These are phyloP conservation scores for Sphaerodactylus townsendi DNA, from an alignment of 2,113 vertebrate species.

Conservation along the genomic window DNA sequence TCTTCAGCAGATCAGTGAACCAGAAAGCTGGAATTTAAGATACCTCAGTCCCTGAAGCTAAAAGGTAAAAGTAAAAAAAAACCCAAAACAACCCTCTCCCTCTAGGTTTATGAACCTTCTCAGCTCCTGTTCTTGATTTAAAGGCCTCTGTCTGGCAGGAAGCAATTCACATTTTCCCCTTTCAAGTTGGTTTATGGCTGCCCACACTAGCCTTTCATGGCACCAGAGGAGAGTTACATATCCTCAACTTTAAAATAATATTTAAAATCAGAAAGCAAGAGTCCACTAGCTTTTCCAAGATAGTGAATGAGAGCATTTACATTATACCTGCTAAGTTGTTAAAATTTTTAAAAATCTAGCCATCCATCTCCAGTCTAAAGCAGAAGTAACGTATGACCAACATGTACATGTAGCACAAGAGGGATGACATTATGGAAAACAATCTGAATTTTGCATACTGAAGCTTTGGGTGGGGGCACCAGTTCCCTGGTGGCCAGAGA, in stretches of 20 bases:
- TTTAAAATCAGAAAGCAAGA: slow-evolving; percentile 51
- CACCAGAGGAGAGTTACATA: slow-evolving; percentile 50
- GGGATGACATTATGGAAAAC: neutral
- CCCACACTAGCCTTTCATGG: slow-evolving; percentile 44
- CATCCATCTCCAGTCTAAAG: neutral
- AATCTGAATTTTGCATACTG: neutral
- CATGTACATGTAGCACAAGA: neutral
- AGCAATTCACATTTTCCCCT: slow-evolving; percentile 54
- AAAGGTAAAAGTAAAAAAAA: too few relatives aligned
- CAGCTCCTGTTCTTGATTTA: slow-evolving; percentile 65
- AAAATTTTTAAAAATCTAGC: neutral
- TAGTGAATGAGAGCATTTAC: slow-evolving; percentile 40
- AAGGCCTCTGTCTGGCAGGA: slow-evolving; percentile 50
- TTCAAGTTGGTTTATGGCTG: slow-evolving; percentile 56
- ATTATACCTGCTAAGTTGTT: neutral
- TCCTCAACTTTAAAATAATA: slow-evolving; percentile 47
- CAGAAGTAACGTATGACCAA: accelerated
- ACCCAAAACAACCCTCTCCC: too few relatives aligned
- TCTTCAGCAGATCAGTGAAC: slow-evolving; percentile 61
- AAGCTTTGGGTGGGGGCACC: too few relatives aligned
- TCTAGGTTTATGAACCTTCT: slow-evolving; percentile 60
- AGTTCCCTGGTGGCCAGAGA: too few relatives aligned
- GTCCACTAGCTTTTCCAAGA: slow-evolving; percentile 49
- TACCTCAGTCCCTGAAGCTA: slow-evolving; percentile 62
- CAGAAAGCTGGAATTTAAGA: slow-evolving; percentile 61